phyloP scores from a whole-genome alignment of 2,888 invertebrate genomes.

The Tetranychus truncatus region DNA sequence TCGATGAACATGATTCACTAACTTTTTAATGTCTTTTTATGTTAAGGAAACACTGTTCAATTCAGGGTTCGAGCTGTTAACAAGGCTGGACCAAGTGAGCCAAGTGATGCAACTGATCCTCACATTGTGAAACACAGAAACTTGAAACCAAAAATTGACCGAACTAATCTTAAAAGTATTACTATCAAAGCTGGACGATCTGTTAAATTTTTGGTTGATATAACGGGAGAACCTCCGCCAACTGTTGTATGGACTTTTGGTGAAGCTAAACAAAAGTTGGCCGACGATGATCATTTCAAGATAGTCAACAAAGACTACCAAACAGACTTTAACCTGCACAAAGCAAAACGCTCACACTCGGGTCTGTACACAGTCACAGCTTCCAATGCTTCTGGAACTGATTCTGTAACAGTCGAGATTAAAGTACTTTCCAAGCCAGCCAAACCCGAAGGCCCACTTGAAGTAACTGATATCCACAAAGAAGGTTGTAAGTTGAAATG shows the following conservation, averaged over 20 bases:
- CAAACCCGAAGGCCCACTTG: conserved; percentile 55
- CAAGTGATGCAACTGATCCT: conserved; percentile 49
- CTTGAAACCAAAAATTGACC: conserved; percentile 87
- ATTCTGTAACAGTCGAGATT: conserved; percentile 73
- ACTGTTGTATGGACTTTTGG: conserved; percentile 34
- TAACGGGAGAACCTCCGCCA: conserved; percentile 34
- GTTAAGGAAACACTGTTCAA: conserved; percentile 57
- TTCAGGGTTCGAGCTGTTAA: conserved; percentile 75
- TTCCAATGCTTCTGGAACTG: conserved; percentile 78
- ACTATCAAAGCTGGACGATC: conserved; percentile 80
- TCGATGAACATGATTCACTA: no score
- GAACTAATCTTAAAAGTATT: conserved; percentile 73
- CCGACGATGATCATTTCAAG: conserved; percentile 31
- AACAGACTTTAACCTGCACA: conserved; percentile 67
- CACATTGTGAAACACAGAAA: conserved; percentile 68
- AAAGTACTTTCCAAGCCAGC: conserved; percentile 46
- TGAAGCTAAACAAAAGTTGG: conserved; percentile 36
- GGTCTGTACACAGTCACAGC: conserved; percentile 77
- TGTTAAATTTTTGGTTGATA: conserved; percentile 73
- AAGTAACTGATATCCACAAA: conserved; percentile 70
- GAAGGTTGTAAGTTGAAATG: conserved; percentile 75
- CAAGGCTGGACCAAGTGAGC: conserved; percentile 35
- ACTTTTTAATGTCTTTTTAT: conserved; percentile 55
- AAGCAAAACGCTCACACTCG: conserved; percentile 56
- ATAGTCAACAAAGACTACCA: conserved; percentile 48